Evolutionary conservation across 2,888 invertebrate species (phyloP), one percentile per base, ranked within the genome.

Genomic region (Amorpha juglandis): DNA sequence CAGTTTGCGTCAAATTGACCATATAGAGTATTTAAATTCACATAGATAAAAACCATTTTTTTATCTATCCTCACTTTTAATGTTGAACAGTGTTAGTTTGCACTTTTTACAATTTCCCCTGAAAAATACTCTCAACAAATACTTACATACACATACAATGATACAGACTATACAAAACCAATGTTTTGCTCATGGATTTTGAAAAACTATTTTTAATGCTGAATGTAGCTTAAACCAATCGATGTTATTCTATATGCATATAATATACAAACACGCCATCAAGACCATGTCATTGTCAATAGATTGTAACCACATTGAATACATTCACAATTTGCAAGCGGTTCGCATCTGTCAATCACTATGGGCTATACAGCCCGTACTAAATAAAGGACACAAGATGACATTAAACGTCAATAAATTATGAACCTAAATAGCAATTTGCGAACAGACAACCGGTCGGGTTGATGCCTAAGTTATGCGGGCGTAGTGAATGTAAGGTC

Each of bases 401-500:
- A 62, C 63, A 35, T 47, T 63, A 48, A 45, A 52, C 48, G 42
- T 63, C 64, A 50, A 67, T 63, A 51, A 65, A 65, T 55, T 65
- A 38, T 45, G 55, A 65, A 50, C 19, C 35, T 58, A 47, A 58
- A 58, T 58, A 65, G n/a, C 38, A 58, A 66, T 63, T 48, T 50
- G 52, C 52, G 33, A 50, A 45, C 55, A 69, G 70, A 75, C 65
- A 66, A 64, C 68, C 71, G 71, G 72, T 72, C 68, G 69, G 70
- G 72, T 71, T 65, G 69, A 69, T 71, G 71, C 69, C 66, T 65
- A 66, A 73, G 69, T 69, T 68, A 73, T 70, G 69, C 67, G 72
- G 55, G 55, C 63, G 66, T 70, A 76, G 88, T 85, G 89, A 89
- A 88, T 77, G 88, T 83, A 89, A 90, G 89, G 89, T 87, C 89